Conservation (phyloP, 2,113 vertebrate genomes). For the Cepphus grylle region DNA sequence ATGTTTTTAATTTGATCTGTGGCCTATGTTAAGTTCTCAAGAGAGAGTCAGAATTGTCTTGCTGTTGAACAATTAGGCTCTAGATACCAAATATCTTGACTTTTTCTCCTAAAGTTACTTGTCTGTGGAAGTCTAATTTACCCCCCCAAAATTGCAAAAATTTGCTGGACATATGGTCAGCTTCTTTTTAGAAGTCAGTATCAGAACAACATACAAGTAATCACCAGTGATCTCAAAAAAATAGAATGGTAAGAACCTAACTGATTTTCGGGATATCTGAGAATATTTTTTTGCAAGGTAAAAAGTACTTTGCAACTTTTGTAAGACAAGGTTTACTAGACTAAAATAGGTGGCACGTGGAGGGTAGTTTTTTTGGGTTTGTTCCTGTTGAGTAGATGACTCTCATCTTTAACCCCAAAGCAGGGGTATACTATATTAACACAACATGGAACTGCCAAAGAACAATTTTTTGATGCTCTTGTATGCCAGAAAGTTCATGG, state of each 20-base stretch:
- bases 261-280: neutral
- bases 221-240: neutral
- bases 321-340: neutral
- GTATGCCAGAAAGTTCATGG: neutral
- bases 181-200: neutral
- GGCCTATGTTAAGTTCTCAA: neutral
- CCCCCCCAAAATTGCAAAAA: neutral
- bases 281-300: neutral
- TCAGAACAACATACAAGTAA: neutral
- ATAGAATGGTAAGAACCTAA: neutral
- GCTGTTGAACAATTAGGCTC: neutral
- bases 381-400: neutral
- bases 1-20: neutral
- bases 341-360: neutral
- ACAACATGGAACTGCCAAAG: neutral
- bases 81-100: neutral
- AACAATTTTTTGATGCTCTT: neutral
- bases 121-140: neutral
- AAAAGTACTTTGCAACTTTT: neutral
- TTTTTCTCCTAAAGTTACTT: neutral
- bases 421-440: neutral
- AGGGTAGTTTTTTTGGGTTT: neutral
- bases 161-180: neutral
- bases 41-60: neutral
- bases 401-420: neutral